Evolutionary conservation across 2,888 invertebrate species (phyloP).

Genomic region (Timandra comae): DNA sequence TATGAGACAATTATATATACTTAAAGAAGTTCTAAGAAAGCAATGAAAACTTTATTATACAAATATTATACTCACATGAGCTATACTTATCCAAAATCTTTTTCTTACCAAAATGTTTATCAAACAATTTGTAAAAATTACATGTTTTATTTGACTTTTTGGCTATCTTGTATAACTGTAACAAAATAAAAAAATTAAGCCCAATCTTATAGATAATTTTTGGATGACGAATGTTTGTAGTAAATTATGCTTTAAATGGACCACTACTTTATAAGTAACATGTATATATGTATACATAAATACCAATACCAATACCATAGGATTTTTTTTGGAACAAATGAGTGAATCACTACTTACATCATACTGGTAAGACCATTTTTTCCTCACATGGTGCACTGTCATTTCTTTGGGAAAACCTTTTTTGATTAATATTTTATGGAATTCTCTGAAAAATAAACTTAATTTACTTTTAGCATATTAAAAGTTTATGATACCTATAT

Average conservation of each 20-base stretch:
- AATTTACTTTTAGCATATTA: no score
- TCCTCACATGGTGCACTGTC: conserved; percentile 60
- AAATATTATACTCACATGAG: conserved; percentile 62
- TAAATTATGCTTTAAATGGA: no score
- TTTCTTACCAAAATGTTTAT: conserved; percentile 58
- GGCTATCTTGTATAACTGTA: conserved; percentile 62
- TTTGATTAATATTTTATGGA: conserved; percentile 53
- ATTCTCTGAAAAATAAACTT: conserved; percentile 58
- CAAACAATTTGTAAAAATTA: conserved; percentile 65
- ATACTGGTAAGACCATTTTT: conserved; percentile 68
- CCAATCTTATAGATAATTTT: no score
- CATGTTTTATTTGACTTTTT: conserved; percentile 58
- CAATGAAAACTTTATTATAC: no score
- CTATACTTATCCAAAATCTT: conserved; percentile 63
- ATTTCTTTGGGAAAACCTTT: conserved; percentile 65
- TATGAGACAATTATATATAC: no score
- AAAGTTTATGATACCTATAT: no score
- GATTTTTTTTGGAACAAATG: conserved; percentile 1
- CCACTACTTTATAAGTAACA: no score
- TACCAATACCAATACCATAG: no score
- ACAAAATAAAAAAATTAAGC: no score
- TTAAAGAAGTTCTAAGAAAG: no score
- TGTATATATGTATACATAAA: no score
- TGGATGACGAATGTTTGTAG: no score
- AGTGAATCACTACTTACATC: conserved; percentile 48